Percentiles rank a stretch among this genome's conserved stretches.
Evolutionary conservation across 2,888 invertebrate species (phyloP).

Genomic region (Heliconius cydno): DNA sequence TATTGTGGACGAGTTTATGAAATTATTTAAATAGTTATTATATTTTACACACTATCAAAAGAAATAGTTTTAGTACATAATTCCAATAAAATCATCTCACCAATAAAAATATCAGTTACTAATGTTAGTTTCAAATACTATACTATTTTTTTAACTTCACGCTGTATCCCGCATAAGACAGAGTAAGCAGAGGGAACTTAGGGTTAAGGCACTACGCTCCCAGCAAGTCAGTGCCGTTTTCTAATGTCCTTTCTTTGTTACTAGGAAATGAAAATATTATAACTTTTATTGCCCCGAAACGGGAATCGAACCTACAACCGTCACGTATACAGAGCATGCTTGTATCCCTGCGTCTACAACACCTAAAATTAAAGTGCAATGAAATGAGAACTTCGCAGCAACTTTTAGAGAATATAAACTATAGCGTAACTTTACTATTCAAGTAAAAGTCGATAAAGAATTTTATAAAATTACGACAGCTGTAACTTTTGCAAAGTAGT

Average conservation of each 20-base stretch:
- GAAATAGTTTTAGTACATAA: no score
- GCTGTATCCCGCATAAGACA: no score
- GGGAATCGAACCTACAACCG: no score
- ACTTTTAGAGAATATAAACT: constrained; percentile 24
- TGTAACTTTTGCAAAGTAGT: constrained; percentile 25
- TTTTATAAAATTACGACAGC: constrained; percentile 29
- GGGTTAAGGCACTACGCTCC: no score
- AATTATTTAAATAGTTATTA: background rate
- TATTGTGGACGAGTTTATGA: background rate
- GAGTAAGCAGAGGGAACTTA: no score
- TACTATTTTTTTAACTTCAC: no score
- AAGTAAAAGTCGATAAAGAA: constrained; percentile 18
- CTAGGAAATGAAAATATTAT: no score
- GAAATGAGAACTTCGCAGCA: constrained; percentile 29
- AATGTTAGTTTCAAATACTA: background rate
- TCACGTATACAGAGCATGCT: no score
- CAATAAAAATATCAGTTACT: background rate
- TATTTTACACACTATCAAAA: background rate
- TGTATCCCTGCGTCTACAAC: background rate
- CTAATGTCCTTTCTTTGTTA: no score
- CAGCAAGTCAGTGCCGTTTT: no score
- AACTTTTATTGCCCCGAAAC: no score
- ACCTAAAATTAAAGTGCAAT: constrained; percentile 23
- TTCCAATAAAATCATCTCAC: background rate
- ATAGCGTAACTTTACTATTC: constrained; percentile 14